phyloP scores from a whole-genome alignment of 2,888 invertebrate species.

The Octonoba sinensis region DNA sequence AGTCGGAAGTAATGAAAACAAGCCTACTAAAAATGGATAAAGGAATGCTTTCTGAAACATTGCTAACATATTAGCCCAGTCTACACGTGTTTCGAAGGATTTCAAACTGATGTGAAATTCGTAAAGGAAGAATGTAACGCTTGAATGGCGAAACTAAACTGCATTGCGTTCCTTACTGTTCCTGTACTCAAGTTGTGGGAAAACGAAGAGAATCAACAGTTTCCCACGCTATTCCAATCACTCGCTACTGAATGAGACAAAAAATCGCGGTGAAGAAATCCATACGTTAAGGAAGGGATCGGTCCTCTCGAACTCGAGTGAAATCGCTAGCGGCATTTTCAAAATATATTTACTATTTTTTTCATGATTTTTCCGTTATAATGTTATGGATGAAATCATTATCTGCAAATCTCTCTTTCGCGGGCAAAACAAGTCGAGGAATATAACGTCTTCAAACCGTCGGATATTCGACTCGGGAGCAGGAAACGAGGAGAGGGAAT shows the following conservation, averaged over 20 bases:
- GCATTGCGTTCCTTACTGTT: conserved; percentile 15
- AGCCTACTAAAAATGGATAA: no score
- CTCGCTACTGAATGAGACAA: conserved; percentile 12
- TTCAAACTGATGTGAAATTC: background rate
- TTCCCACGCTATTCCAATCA: conserved; percentile 39
- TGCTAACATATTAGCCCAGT: no score
- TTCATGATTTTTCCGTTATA: conserved; percentile 32
- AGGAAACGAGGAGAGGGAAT: background rate
- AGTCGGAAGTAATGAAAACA: no score
- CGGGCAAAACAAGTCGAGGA: conserved; percentile 35
- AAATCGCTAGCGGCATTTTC: conserved; percentile 46
- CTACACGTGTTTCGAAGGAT: no score
- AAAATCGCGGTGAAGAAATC: conserved; percentile 11
- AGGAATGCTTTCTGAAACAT: no score
- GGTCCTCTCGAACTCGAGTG: conserved; percentile 28
- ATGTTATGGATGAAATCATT: conserved; percentile 49
- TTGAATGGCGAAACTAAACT: conserved; percentile 53
- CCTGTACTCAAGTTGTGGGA: conserved; percentile 24
- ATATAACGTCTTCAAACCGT: conserved; percentile 22
- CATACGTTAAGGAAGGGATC: conserved; percentile 10
- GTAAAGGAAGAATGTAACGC: conserved; percentile 41
- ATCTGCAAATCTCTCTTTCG: conserved; percentile 34
- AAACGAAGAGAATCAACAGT: conserved; percentile 19
- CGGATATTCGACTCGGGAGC: background rate
- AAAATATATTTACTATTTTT: conserved; percentile 13